Base-by-base conservation (phyloP, 2,113 vertebrate genomes). In the Epinephelus moara region DNA sequence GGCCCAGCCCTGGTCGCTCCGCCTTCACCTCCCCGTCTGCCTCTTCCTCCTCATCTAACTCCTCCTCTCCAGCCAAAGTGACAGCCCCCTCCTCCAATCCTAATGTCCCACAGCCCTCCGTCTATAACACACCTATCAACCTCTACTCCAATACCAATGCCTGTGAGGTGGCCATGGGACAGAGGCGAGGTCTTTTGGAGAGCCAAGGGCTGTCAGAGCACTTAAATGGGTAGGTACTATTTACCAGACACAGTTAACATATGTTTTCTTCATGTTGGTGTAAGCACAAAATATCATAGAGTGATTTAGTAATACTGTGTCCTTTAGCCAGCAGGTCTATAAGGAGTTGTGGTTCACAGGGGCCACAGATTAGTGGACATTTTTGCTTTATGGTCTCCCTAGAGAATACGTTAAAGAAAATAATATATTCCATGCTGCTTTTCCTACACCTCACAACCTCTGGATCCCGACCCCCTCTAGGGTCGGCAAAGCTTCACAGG, bases 201-300 rank as follows among this genome's bases (percentile, higher is more conserved):
- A 96, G 94, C 94, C 97, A 96, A 92, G 97, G 95, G 76, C 95
- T 96, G 75, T 94, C 85, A 85, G 97, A 97, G 85, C 95, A 96
- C 83, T 94, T 96, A 88, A 99, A 99, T 91, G 98, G 97, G 98
- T 99, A 97, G 94, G 98, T 98, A 92, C 85, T 78, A 40, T 78
- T 67, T 56, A 55, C 15, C 69, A 64, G 8, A 69, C 5, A 5
- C 9, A 8, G n/a, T 42, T 40, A 6, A 63, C 3, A 50, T n/a
- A 59, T 14, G 45, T 23, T 67, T 70, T 64, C 50, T 47, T 81
- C n/a, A 11, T 62, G n/a, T 61, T 52, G n/a, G 53, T 42, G 4
- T 6, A 25, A 59, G n/a, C 25, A 27, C 15, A 33, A 79, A 53
- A 64, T 12, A 45, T 50, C 12, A 62, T 23, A 11, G 3, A 30